Evolutionary conservation across 2,888 invertebrate species (phyloP).

Genomic region (Caenorhabditis afra): DNA sequence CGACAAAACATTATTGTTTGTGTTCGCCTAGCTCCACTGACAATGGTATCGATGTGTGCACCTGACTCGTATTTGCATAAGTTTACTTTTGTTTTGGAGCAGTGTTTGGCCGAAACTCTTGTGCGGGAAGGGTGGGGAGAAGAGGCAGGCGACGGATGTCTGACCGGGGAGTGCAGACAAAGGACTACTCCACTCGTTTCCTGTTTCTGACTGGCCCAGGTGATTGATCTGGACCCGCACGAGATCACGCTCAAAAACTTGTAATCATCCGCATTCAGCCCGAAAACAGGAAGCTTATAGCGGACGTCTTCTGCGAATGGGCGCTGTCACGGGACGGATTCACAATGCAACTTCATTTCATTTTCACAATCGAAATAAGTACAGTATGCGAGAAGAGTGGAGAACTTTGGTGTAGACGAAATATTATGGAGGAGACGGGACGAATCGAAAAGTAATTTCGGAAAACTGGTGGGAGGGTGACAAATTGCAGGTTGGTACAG

Average conservation of each 20-base stretch:
- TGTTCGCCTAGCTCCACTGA: slow-evolving; percentile 35
- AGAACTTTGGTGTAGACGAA: no score
- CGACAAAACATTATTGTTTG: slow-evolving; percentile 28
- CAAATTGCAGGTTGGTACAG: no score
- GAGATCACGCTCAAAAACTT: neutral
- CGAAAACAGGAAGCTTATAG: no score
- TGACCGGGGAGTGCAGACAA: neutral
- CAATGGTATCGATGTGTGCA: slow-evolving; percentile 3
- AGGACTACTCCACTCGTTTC: neutral
- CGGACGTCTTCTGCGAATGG: no score
- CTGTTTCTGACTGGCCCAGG: neutral
- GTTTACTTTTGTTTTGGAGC: slow-evolving; percentile 47
- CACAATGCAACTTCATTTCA: no score
- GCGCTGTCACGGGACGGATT: no score
- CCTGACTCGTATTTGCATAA: slow-evolving; percentile 37
- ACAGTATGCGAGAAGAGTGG: no score
- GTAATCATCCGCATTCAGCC: no score
- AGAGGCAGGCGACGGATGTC: neutral
- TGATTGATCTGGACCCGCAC: neutral
- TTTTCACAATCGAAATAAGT: no score
- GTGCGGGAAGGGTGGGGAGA: neutral
- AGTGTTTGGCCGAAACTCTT: slow-evolving; percentile 25
- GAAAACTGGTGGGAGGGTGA: no score
- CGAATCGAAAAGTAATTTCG: no score
- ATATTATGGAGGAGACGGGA: no score